phyloP scores from a whole-genome alignment of 2,797 vertebrate species.

The Danio tinwini region DNA sequence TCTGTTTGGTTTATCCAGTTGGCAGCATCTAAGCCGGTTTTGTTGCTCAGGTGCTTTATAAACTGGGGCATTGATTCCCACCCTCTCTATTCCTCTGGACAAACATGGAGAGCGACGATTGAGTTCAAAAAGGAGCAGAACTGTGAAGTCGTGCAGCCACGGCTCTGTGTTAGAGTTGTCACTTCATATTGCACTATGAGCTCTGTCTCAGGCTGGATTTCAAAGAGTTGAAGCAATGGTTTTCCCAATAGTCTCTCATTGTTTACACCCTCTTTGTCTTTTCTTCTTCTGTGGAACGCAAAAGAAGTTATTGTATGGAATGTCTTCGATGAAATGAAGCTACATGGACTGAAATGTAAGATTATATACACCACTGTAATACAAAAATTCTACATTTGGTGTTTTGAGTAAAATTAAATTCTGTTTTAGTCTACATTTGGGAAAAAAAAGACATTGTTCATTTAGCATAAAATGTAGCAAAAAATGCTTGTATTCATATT shows the following conservation, averaged over 20 bases:
- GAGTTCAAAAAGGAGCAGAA: slow-evolving; percentile 2
- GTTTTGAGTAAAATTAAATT: too few species aligned
- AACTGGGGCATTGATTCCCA: slow-evolving; percentile 8
- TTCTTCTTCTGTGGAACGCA: not conserved
- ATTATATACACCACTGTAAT: too few species aligned
- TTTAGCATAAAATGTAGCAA: too few species aligned
- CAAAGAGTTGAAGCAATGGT: slow-evolving; percentile 11
- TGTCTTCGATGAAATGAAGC: not conserved
- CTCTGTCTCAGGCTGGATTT: not conserved
- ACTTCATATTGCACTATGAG: not conserved
- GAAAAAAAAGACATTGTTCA: too few species aligned
- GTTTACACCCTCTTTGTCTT: not conserved
- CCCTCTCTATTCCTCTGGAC: slow-evolving; percentile 14
- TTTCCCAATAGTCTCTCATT: not conserved
- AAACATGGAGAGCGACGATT: slow-evolving; percentile 28
- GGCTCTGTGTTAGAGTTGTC: not conserved
- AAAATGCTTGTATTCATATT: too few species aligned
- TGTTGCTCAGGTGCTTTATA: slow-evolving; percentile 7
- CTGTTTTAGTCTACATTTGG: too few species aligned
- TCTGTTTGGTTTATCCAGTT: not conserved
- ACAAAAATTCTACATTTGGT: too few species aligned
- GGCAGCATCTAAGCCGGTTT: not conserved
- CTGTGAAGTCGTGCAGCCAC: not conserved
- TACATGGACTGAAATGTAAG: not conserved
- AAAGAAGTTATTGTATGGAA: not conserved